Percentiles rank a stretch among this genome's conserved stretches.
Evolutionary conservation across 2,797 vertebrate genomes (phyloP).

Genomic region (Discoglossus pictus): DNA sequence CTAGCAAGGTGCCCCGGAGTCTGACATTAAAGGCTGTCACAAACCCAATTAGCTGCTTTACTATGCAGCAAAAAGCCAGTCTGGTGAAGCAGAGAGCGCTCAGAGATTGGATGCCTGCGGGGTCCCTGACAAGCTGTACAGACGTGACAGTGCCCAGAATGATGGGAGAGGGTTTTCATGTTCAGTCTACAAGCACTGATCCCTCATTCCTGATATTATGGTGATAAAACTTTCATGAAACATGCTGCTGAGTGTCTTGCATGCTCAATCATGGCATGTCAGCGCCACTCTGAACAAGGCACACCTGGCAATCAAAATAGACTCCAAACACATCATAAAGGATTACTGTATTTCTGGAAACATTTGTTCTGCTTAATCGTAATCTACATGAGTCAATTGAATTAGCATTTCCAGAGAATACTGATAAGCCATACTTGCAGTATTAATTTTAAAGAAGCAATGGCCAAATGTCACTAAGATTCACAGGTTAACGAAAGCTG

Average conservation of each 20-base stretch:
- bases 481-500: too few relatives aligned
- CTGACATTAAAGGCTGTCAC: conserved; percentile 5
- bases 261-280: too few relatives aligned
- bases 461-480: too few relatives aligned
- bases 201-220: conserved; percentile 2
- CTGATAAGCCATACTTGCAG: too few relatives aligned
- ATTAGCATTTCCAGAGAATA: too few relatives aligned
- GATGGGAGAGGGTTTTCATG: conserved; percentile 15
- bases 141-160: neutral
- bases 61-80: conserved; percentile 2
- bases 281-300: too few relatives aligned
- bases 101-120: neutral
- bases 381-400: too few relatives aligned
- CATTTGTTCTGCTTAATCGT: too few relatives aligned
- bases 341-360: too few relatives aligned
- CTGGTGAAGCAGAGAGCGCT: neutral
- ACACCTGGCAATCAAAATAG: too few relatives aligned
- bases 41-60: conserved; percentile 20
- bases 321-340: too few relatives aligned
- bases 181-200: neutral
- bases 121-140: neutral
- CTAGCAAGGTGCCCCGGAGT: neutral
- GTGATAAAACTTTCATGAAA: conserved; percentile 17
- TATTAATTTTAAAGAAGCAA: too few relatives aligned
- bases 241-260: neutral